phyloP scores from a whole-genome alignment of 2,797 vertebrate species.

The Pangasius larnaudii region DNA sequence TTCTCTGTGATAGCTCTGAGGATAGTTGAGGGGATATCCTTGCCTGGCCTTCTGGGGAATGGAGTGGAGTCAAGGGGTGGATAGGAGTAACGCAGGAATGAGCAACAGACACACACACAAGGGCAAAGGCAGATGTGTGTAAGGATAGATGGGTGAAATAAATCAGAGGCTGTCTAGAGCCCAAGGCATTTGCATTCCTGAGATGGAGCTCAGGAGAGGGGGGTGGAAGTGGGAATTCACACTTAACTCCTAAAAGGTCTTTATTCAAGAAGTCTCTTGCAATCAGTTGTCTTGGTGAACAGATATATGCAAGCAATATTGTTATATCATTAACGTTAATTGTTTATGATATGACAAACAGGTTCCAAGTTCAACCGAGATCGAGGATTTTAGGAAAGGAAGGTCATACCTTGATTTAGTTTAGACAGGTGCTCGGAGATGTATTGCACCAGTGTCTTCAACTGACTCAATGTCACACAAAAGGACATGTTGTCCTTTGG shows the following conservation, averaged over 20 bases:
- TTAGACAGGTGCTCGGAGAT: constrained; percentile 71
- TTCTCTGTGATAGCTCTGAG: constrained; percentile 43
- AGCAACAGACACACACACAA: constrained; percentile 81
- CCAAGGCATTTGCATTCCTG: constrained; percentile 81
- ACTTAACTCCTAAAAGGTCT: constrained; percentile 22
- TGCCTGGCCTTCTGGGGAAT: constrained; percentile 72
- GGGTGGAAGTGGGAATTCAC: constrained; percentile 62
- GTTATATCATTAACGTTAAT: constrained; percentile 12
- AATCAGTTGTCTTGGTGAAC: constrained; percentile 13
- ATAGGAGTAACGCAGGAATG: constrained; percentile 69
- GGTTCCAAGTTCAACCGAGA: constrained; percentile 41
- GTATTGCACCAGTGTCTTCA: constrained; percentile 69
- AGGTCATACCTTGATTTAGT: constrained; percentile 68
- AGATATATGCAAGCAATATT: constrained; percentile 20
- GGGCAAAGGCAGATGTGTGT: constrained; percentile 82
- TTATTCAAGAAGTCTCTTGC: constrained; percentile 21
- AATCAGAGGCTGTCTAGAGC: constrained; percentile 79
- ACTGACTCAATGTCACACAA: constrained; percentile 71
- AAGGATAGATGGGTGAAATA: constrained; percentile 82
- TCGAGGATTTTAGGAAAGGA: constrained; percentile 34
- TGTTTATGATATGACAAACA: constrained; percentile 39
- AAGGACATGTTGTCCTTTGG: constrained; percentile 63
- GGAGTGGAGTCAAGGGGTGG: constrained; percentile 44
- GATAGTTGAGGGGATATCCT: constrained; percentile 63
- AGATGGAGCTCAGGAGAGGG: constrained; percentile 74